Evolutionary conservation across 2,113 vertebrate genomes (phyloP).

Genomic region (Oxyura jamaicensis): DNA sequence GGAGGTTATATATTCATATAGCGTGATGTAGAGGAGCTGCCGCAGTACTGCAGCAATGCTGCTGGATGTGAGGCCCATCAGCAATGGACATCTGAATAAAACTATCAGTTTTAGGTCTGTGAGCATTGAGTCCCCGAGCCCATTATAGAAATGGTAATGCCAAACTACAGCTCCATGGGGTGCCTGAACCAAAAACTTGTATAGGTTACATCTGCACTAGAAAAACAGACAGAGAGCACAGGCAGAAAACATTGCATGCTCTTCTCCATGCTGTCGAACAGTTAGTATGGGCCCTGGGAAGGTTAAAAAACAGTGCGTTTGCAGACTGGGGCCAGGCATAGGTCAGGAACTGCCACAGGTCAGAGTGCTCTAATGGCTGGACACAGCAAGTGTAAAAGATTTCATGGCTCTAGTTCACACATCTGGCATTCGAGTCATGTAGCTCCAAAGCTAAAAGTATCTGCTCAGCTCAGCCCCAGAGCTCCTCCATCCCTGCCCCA

Average conservation of each 20-base stretch:
- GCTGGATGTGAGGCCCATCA: background rate
- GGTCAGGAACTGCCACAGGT: background rate
- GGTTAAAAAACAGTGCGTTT: background rate
- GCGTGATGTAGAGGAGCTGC: background rate
- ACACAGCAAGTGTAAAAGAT: background rate
- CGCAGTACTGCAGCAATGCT: background rate
- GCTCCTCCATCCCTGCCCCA: background rate
- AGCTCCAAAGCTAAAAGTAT: background rate
- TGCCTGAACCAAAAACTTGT: background rate
- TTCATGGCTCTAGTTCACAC: background rate
- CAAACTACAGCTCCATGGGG: background rate
- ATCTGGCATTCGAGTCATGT: accelerated
- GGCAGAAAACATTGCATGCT: background rate
- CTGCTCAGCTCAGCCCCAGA: background rate
- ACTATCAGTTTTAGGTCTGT: background rate
- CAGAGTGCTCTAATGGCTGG: background rate
- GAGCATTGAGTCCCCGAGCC: background rate
- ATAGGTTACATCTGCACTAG: background rate
- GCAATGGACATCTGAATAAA: background rate
- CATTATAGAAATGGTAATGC: background rate
- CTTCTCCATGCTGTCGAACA: background rate
- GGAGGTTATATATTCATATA: background rate
- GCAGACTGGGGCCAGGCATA: background rate
- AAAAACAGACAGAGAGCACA: background rate
- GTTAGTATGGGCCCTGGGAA: background rate